These are phyloP conservation scores for Heteromurus nitidus DNA, from an alignment of 2,888 invertebrate genomes.

Conservation along the genomic window DNA sequence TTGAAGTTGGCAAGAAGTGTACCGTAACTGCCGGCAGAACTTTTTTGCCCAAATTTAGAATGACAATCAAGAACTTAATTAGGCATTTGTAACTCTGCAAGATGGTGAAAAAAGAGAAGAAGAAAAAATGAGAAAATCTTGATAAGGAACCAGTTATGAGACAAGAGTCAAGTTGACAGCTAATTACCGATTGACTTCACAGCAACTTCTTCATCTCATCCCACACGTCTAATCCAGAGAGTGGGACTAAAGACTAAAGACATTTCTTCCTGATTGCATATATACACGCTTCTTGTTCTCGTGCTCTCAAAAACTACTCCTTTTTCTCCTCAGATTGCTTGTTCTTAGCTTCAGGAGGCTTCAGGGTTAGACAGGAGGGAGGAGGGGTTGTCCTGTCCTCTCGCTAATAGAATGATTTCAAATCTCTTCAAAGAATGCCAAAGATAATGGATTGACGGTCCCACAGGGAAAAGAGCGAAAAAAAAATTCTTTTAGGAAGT, in stretches of 20 bases:
- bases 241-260: no score
- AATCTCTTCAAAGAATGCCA: constrained; percentile 68
- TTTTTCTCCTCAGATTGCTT: no score
- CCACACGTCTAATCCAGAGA: no score
- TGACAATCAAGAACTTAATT: constrained; percentile 30
- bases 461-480: constrained; percentile 31
- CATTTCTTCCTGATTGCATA: no score
- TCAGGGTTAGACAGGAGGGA: neutral
- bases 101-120: neutral
- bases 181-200: constrained; percentile 49
- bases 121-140: no score
- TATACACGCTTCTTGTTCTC: neutral
- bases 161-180: constrained; percentile 29
- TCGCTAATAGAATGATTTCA: constrained; percentile 72
- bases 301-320: neutral
- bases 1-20: neutral
- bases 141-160: neutral
- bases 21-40: no score
- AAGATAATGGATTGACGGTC: constrained; percentile 72
- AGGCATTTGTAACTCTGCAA: neutral
- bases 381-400: constrained; percentile 55
- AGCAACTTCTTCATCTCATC: neutral
- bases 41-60: constrained; percentile 7
- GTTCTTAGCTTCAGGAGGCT: neutral
- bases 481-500: constrained; percentile 15